Conservation (phyloP, 2,113 vertebrate species). For the Gallinago undulata region DNA sequence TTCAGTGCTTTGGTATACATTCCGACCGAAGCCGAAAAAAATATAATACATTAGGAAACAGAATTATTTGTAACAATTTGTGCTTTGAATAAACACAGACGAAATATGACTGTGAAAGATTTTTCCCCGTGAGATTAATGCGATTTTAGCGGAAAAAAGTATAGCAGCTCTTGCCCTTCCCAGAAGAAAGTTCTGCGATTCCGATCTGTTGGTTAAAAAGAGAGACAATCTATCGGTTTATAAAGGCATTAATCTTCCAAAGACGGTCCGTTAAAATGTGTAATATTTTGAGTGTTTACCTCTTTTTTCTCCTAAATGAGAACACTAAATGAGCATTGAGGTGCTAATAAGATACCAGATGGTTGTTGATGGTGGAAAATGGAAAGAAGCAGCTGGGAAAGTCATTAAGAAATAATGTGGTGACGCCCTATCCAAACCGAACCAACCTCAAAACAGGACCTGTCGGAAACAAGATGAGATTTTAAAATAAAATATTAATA, state of each 20-base stretch:
- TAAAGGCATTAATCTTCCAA: slow-evolving; percentile 36
- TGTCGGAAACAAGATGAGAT: slow-evolving; percentile 77
- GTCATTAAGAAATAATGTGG: slow-evolving; percentile 88
- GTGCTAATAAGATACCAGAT: slow-evolving; percentile 90
- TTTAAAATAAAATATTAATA: slow-evolving; percentile 88
- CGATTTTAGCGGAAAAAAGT: background rate
- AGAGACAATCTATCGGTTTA: background rate
- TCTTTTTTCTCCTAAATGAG: slow-evolving; percentile 72
- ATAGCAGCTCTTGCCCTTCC: background rate
- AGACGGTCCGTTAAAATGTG: slow-evolving; percentile 28
- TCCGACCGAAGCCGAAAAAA: background rate
- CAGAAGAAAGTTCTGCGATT: background rate
- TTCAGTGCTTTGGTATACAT: background rate
- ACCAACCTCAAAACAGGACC: slow-evolving; percentile 79
- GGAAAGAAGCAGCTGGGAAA: slow-evolving; percentile 87
- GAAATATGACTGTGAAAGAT: background rate
- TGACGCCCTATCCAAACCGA: slow-evolving; percentile 87
- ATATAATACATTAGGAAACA: background rate
- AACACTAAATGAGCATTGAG: slow-evolving; percentile 84
- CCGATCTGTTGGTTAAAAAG: background rate
- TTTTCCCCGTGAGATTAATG: background rate
- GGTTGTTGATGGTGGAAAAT: slow-evolving; percentile 86
- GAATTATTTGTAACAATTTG: background rate
- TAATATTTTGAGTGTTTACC: slow-evolving; percentile 72
- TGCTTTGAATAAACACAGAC: background rate